phyloP scores from a whole-genome alignment of 53 echinoderm and acorn worm species.

The Echinarachnius parma region DNA sequence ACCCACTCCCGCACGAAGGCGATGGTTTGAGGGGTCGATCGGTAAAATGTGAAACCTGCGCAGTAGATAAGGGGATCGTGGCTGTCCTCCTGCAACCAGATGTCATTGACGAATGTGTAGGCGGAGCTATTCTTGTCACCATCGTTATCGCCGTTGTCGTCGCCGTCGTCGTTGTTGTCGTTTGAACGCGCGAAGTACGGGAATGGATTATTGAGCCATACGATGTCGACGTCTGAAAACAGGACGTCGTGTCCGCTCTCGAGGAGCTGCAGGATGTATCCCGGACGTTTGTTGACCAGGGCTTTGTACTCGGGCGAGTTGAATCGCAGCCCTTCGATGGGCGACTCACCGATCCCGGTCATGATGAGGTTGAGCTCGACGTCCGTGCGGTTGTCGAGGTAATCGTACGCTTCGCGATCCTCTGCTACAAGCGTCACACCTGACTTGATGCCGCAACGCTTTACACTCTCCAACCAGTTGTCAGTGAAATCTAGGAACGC shows the following conservation, averaged over 20 bases:
- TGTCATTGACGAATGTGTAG: too few species aligned
- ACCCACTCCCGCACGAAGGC: conserved; percentile 61
- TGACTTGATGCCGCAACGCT: conserved; percentile 40
- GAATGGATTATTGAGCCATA: conserved; percentile 73
- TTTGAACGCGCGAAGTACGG: conserved; percentile 61
- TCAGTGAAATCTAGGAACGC: conserved; percentile 76
- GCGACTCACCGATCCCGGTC: conserved; percentile 30
- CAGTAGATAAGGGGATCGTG: conserved; percentile 45
- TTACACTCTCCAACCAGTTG: conserved; percentile 73
- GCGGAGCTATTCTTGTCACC: too few species aligned
- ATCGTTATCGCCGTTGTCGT: conserved; percentile 5
- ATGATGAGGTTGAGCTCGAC: conserved; percentile 42
- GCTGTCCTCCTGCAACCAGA: conserved; percentile 63
- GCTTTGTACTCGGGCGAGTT: conserved; percentile 55
- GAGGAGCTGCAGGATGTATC: conserved; percentile 55
- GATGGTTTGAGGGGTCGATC: conserved; percentile 34
- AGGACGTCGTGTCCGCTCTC: conserved; percentile 58
- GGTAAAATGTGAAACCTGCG: conserved; percentile 72
- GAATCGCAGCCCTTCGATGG: conserved; percentile 38
- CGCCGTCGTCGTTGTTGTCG: conserved; percentile 32
- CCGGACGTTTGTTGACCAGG: conserved; percentile 72
- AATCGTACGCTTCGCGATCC: conserved; percentile 31
- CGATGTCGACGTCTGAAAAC: conserved; percentile 76
- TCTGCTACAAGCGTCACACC: conserved; percentile 66
- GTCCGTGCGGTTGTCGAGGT: conserved; percentile 39